phyloP scores from a whole-genome alignment of 2,797 vertebrate species.

The Pangasius krempfi region DNA sequence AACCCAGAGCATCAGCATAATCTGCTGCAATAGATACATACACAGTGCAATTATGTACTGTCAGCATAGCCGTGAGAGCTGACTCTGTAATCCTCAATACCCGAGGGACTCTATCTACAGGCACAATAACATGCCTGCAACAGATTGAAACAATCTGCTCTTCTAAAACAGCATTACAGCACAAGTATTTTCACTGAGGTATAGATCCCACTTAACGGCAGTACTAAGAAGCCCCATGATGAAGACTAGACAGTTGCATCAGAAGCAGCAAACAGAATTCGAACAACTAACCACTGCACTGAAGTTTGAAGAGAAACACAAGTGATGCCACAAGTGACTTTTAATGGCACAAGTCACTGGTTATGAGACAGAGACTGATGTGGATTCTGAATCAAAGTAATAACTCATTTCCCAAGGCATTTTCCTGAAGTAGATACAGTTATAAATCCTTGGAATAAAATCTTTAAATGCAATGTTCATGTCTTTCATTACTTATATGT shows the following conservation, averaged over 20 bases:
- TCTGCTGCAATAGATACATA: constrained; percentile 24
- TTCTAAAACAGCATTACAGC: background rate
- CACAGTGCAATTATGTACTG: background rate
- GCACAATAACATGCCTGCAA: constrained; percentile 25
- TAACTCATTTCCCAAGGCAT: background rate
- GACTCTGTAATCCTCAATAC: constrained; percentile 18
- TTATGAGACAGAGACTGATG: background rate
- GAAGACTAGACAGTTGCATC: background rate
- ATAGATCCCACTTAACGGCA: constrained; percentile 1
- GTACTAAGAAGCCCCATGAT: background rate
- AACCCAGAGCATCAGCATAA: constrained; percentile 11
- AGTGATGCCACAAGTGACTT: background rate
- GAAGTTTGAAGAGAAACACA: background rate
- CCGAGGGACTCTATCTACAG: background rate
- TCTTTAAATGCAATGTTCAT: background rate
- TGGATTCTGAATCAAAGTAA: constrained; percentile 3
- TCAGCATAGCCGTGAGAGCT: constrained; percentile 24
- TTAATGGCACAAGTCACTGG: background rate
- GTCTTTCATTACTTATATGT: background rate
- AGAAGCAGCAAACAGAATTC: background rate
- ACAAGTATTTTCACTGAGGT: background rate
- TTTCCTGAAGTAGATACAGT: background rate
- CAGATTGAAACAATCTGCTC: constrained; percentile 13
- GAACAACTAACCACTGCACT: background rate
- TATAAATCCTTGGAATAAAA: background rate